Conservation (phyloP, 2,797 vertebrate species). For the Enoplosus armatus region DNA sequence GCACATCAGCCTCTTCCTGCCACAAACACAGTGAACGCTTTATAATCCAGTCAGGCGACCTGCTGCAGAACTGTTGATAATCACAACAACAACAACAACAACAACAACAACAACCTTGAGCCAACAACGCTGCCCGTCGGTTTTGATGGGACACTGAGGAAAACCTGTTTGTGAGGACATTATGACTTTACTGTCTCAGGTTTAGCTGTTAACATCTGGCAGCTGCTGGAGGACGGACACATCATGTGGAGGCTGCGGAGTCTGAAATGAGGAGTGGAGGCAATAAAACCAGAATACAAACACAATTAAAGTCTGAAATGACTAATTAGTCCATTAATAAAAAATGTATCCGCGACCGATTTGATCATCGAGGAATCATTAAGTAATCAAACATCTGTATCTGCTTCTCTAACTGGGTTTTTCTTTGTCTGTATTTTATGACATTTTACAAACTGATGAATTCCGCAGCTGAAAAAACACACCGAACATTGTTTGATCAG, state of each 20-base stretch:
- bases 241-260: neutral
- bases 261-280: conserved; percentile 4
- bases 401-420: no score
- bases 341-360: neutral
- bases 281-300: neutral
- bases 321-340: neutral
- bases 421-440: no score
- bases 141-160: conserved; percentile 2
- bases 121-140: neutral
- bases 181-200: conserved; percentile 7
- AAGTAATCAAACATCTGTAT: neutral
- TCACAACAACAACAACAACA: conserved; percentile 27
- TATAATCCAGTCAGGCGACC: conserved; percentile 18
- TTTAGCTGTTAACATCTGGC: conserved; percentile 26
- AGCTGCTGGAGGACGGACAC: no score
- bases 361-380: neutral
- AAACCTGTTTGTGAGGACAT: neutral
- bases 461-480: neutral
- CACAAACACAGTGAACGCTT: neutral
- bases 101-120: conserved; percentile 3
- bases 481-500: neutral
- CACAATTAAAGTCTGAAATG: neutral
- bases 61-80: conserved; percentile 3
- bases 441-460: neutral
- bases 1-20: neutral